phyloP scores from a whole-genome alignment of 2,888 invertebrate species.

The Ochropleura plecta region DNA sequence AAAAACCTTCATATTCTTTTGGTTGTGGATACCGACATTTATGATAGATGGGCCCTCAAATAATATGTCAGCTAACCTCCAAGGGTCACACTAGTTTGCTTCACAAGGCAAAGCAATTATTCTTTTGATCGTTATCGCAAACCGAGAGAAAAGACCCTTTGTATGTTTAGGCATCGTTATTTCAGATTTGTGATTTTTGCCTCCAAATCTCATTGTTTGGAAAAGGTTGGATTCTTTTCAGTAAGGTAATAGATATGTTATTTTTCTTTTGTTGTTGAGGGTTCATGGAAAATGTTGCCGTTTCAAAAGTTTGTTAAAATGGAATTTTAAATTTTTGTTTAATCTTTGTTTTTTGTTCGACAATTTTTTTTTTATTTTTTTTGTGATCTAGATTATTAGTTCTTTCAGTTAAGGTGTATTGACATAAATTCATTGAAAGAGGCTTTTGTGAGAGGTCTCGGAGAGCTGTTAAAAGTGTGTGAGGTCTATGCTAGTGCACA shows the following conservation, averaged over 20 bases:
- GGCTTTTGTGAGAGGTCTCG: no score
- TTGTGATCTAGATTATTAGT: background rate
- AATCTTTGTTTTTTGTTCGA: background rate
- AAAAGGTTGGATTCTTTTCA: conserved; percentile 35
- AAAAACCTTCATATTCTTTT: background rate
- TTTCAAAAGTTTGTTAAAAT: conserved; percentile 13
- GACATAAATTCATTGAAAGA: no score
- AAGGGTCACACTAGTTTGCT: conserved; percentile 37
- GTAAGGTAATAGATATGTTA: conserved; percentile 36
- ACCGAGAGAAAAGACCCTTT: conserved; percentile 45
- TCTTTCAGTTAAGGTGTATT: no score
- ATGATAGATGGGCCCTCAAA: conserved; percentile 35
- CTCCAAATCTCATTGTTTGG: conserved; percentile 41
- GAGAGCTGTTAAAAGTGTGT: no score
- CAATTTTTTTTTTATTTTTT: background rate
- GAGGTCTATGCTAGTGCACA: no score
- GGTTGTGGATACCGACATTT: background rate
- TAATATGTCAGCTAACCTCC: conserved; percentile 10
- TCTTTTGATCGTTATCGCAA: conserved; percentile 59
- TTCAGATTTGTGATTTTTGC: conserved; percentile 57
- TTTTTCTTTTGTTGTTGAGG: conserved; percentile 26
- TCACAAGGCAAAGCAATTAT: conserved; percentile 53
- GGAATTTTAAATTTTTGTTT: conserved; percentile 10
- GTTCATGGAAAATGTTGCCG: background rate
- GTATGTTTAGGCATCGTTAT: conserved; percentile 62